Evolutionary conservation across 2,113 vertebrate genomes (phyloP), one percentile per base, ranked within the genome.

Genomic region (Aleadryas rufinucha): DNA sequence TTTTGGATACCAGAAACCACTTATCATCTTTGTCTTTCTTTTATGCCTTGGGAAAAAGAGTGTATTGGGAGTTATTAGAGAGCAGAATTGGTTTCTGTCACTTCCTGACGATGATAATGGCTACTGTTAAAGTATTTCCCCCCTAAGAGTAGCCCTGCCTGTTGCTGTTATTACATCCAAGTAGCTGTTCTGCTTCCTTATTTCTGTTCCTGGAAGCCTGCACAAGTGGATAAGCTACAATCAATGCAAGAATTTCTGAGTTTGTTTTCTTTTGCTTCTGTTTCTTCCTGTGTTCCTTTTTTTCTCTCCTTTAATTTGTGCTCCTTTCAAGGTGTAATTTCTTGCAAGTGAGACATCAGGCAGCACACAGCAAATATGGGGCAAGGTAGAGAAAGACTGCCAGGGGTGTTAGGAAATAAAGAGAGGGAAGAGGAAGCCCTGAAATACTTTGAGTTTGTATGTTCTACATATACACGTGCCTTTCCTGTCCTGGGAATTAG

Each of bases 21-120:
- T 42, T 82, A 89, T 44, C 84, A 83, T 93, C 81, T 85, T 87
- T 12, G 71, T 95, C 68, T 80, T 90, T 87, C 79, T 86, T 70
- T 77, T 41, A 41, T 92, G 64, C 85, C 92, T 92, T 95, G 77
- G 76, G 89, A 75, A 87, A 81, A 95, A 69, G 83, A 93, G 79
- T 95, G 68, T 87, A 84, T 54, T 89, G 84, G 88, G 84, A 91
- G 56, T 93, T 93, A 81, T 81, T 92, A 83, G 70, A 56, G 66
- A 91, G 61, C 52, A 93, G 64, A 96, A 94, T 92, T 93, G 88
- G 47, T 92, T 96, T 96, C 93, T 96, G 83, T 92, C 92, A 57
- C 83, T 90, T 95, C 83, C 64, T 91, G 57, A 59, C 9, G 15
- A 75, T 89, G 57, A 84, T 88, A 90, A 90, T 28, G 69, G 77